Evolutionary conservation across 2,888 invertebrate species (phyloP), one percentile per base, ranked within the genome.

Genomic region (Antitype chi): DNA sequence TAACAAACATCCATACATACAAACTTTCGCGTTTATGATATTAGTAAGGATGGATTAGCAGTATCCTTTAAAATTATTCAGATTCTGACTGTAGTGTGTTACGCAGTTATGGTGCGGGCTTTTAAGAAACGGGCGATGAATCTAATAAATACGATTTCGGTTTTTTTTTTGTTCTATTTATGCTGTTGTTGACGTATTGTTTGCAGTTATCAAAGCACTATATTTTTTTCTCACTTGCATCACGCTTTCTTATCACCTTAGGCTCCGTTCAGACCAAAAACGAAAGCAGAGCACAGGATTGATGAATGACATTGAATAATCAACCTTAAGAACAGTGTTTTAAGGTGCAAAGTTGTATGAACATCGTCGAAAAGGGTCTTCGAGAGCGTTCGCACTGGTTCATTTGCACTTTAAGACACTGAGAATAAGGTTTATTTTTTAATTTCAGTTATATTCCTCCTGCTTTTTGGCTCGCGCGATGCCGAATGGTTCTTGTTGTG

Each of bases 401-500:
- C 17, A 17, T 66, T 79, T 60, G 32, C 11, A 60, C 32, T 62
- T 62, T 32, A 60, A 47, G 0, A 0, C 25, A 4, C 23, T 25
- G 17, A n/a, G 4, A 32, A 62, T 20, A 49, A 47, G 32, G 53
- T 38, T 11, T 20, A 49, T 60, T 70, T 17, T 77, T 53, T 1
- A 17, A 28, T 49, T 13, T 25, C 23, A 28, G 17, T 23, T 13
- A 23, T 28, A 59, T 57, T 17, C 17, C 13, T 17, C 9, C n/a
- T n/a, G 20, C 4, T 25, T 28, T 49, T 63, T 78, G 55, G 57
- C 64, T 25, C 64, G 38, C 0, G 13, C 20, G 0, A 81, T 59
- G 43, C 15, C 64, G 15, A 64, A 53, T 75, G 73, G 78, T 85
- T 85, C 75, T 80, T 87, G 89, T 90, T 93, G 95, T 92, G 93